Evolutionary conservation across 2,888 invertebrate genomes (phyloP), one percentile per base, ranked within the genome.

Genomic region (Suillia variegata): DNA sequence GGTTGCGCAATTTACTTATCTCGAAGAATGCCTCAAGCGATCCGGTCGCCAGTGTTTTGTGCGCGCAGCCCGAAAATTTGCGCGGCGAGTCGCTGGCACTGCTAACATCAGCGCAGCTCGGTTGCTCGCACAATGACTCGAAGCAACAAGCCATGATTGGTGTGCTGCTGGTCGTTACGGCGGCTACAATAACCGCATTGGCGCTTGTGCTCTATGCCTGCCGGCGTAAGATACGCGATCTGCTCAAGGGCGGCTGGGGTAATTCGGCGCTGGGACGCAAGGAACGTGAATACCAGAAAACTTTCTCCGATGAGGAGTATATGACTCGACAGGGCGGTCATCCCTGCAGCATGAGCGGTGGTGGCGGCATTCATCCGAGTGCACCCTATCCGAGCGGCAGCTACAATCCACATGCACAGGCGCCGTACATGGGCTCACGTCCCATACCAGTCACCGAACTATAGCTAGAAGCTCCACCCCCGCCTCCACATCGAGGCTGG

Each of bases 391-490:
- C 75, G 38, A 73, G 70, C 22, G 68, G 69, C 21, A 74, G 67
- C 59, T 73, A 71, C 63, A 74, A 71, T 59, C 73, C 73, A 58
- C 73, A 73, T 34, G 81, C 82, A 55, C 84, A 84, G 42, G 81
- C 83, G 57, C 84, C 83, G 76, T 85, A 76, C 80, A 85, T 75
- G 77, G 75, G 77, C 63, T 70, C 73, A 65, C 85, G 88, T 77
- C 91, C 92, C 18, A 91, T 93, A 77, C 94, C 94, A 70, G 93
- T 93, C 75, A 94, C 94, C 85, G 94, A 93, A 82, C 93, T 94
- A 91, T 94, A 93, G 93, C 93, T 93, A 93, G 93, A 93, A 79
- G 91, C 71, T 67, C 80, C 92, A 85, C 92, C 92, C 91, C 92
- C 93, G 88, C 92, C 92, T 85, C 89, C 87, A 68, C 67, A 76